phyloP scores from a whole-genome alignment of 53 echinoderm and acorn worm genomes.

The Stichopus horrens region DNA sequence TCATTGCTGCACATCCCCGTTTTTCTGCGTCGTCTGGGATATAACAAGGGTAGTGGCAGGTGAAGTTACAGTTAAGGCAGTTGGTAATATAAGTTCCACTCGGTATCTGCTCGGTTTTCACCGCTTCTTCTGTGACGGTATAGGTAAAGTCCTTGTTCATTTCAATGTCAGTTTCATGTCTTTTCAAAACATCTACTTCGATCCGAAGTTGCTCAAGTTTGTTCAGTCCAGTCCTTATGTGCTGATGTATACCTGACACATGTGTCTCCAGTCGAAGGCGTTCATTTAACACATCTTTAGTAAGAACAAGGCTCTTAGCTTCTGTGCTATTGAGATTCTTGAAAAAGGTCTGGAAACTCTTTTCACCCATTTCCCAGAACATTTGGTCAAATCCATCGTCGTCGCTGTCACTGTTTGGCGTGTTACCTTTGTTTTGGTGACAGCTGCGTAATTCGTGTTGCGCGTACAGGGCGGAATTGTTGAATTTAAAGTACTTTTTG shows the following conservation, averaged over 20 bases:
- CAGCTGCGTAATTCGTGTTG: background rate
- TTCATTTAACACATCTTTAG: conserved; percentile 62
- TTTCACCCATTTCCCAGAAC: conserved; percentile 53
- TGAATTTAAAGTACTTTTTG: conserved; percentile 57
- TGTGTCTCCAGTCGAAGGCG: conserved; percentile 54
- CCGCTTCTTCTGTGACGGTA: conserved; percentile 42
- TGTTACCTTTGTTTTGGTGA: background rate
- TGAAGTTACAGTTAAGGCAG: conserved; percentile 54
- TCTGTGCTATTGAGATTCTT: conserved; percentile 16
- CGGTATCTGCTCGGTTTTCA: conserved; percentile 21
- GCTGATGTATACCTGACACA: conserved; percentile 58
- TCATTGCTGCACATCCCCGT: conserved; percentile 43
- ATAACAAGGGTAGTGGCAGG: conserved; percentile 57
- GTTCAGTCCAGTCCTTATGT: conserved; percentile 46
- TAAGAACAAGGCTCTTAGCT: conserved; percentile 56
- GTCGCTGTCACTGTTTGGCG: background rate
- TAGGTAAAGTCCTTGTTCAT: conserved; percentile 54
- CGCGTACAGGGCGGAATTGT: conserved; percentile 66
- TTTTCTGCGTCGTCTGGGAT: conserved; percentile 42
- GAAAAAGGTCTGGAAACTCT: conserved; percentile 52
- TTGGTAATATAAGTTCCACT: conserved; percentile 48
- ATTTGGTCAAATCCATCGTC: conserved; percentile 20
- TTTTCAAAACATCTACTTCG: conserved; percentile 46
- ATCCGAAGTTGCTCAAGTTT: conserved; percentile 50
- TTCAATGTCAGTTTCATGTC: conserved; percentile 56